phyloP scores from a whole-genome alignment of 2,113 vertebrate genomes.

The Candoia aspera region DNA sequence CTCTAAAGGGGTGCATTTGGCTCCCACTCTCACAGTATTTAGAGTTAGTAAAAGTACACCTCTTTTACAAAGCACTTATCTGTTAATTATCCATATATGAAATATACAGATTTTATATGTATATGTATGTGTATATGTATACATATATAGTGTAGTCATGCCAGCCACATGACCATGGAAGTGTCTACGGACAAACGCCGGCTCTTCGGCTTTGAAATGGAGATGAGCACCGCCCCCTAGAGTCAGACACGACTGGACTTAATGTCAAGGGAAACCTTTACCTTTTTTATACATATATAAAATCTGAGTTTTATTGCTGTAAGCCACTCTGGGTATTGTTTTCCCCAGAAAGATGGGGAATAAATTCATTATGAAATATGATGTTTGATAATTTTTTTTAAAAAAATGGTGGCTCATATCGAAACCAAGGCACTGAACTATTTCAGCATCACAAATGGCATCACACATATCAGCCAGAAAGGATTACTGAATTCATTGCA shows the following conservation, averaged over 20 bases:
- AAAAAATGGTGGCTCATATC: neutral
- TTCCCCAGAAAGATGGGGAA: neutral
- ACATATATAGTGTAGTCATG: too few relatives aligned
- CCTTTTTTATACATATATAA: too few relatives aligned
- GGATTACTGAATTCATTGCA: neutral
- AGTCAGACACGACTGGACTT: too few relatives aligned
- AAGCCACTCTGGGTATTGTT: neutral
- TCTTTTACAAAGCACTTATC: neutral
- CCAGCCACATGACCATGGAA: too few relatives aligned
- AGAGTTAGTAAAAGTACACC: neutral
- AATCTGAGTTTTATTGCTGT: neutral
- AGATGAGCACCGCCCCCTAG: too few relatives aligned
- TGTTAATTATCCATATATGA: neutral
- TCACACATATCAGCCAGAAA: neutral
- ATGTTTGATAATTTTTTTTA: neutral
- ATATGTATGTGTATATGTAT: neutral
- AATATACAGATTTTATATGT: neutral
- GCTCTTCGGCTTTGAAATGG: too few relatives aligned
- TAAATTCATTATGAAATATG: neutral
- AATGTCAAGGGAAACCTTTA: too few relatives aligned
- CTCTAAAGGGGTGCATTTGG: neutral
- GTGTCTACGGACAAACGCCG: too few relatives aligned
- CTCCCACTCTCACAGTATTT: neutral
- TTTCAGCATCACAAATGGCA: neutral
- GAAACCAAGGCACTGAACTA: neutral